Evolutionary conservation across 2,888 invertebrate genomes (phyloP), one percentile per base, ranked within the genome.

Genomic region (Odontomyia ornata): DNA sequence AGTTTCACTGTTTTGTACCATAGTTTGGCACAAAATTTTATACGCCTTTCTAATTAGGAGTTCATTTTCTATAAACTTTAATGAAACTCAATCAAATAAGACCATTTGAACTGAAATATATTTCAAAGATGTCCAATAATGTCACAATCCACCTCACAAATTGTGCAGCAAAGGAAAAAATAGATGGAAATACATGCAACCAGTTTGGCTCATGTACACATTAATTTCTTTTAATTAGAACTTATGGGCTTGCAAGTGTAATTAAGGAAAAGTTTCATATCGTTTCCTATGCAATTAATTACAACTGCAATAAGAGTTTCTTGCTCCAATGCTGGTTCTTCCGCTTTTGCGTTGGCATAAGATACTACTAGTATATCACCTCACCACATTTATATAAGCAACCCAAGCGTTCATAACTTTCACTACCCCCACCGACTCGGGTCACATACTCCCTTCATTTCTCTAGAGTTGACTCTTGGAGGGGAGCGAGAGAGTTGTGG

Each of bases 271-370:
- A 73, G 21, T 73, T 73, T 73, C 73, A 73, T 60, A 73, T 36
- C 73, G 73, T 36, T 73, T 73, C 73, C 60, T 18, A 60, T 73
- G 57, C 73, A 73, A 73, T 73, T 73, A 73, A 73, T 73, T 73
- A 57, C 73, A n/a, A 60, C 73, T 73, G 73, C 73, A 73, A 57
- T 23, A 52, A 52, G 69, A 30, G 52, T 52, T 52, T 52, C 52
- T 13, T 23, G 23, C 69, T 69, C 46, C 11, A n/a, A n/a, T n/a
- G n/a, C 23, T 43, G 25, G 15, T 69, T 47, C 47, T 47, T 23
- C 69, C 15, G n/a, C 46, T 13, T 7, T n/a, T 60, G 13, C 25
- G 25, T 60, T 52, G 4, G 2, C 3, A 4, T 52, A 4, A 21
- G 9, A 60, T 23, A 9, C 36, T 36, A 36, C 5, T 2, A 60